These are phyloP conservation scores for Patiria miniata DNA, from an alignment of 35 echinoderm and acorn worm genomes.

Conservation along the genomic window DNA sequence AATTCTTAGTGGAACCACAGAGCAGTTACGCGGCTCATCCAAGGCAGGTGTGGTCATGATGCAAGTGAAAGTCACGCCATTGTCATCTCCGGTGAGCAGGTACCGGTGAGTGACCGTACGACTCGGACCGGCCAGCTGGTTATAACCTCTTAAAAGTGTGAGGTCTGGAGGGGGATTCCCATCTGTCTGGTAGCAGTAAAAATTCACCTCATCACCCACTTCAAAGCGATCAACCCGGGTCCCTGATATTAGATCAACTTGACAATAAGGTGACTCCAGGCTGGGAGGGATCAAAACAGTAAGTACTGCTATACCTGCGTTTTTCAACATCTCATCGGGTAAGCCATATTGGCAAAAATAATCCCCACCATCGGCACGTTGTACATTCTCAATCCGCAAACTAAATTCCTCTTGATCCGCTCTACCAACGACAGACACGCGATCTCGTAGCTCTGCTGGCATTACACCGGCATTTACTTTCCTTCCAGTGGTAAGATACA, in stretches of 20 bases:
- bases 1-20: neutral
- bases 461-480: neutral
- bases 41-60: neutral
- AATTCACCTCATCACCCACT: neutral
- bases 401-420: neutral
- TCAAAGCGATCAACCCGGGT: neutral
- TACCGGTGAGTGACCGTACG: neutral
- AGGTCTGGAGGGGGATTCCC: neutral
- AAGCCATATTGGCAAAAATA: slow-evolving; percentile 11
- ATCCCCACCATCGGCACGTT: neutral
- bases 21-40: neutral
- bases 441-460: neutral
- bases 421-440: neutral
- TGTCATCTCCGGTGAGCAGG: neutral
- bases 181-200: neutral
- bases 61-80: neutral
- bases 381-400: neutral
- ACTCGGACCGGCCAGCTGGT: neutral
- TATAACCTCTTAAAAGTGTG: neutral
- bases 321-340: neutral
- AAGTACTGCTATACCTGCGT: neutral
- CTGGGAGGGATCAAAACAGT: neutral
- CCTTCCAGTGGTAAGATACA: neutral
- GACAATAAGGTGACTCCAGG: neutral
- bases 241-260: neutral